Percentiles rank a stretch among this genome's conserved stretches.
These are phyloP conservation scores for Drusus annulatus DNA, from an alignment of 1,140 invertebrate species.

Conservation along the genomic window DNA sequence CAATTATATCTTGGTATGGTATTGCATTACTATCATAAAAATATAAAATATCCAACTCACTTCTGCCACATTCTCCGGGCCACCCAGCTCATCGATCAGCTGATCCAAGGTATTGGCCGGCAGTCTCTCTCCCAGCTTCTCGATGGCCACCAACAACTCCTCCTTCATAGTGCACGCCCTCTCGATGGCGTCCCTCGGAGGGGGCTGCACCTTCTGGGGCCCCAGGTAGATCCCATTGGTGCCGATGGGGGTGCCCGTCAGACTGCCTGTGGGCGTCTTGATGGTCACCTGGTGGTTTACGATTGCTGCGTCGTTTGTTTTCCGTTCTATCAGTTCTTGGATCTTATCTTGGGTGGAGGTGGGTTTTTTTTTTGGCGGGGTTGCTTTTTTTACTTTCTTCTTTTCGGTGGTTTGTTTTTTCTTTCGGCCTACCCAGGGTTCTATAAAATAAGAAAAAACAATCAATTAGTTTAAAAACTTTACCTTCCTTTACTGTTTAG, in stretches of 20 bases:
- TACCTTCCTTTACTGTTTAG: no score
- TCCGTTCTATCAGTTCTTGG: conserved; percentile 76
- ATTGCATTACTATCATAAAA: no score
- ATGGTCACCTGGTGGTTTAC: conserved; percentile 61
- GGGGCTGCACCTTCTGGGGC: conserved; percentile 65
- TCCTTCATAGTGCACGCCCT: conserved; percentile 93
- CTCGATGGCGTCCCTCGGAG: conserved; percentile 87
- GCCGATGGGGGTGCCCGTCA: conserved; percentile 67
- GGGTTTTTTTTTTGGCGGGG: conserved; percentile 74
- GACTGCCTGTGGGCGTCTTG: conserved; percentile 60
- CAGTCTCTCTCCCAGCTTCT: conserved; percentile 88
- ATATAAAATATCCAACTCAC: conserved; percentile 66
- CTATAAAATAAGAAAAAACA: conserved; percentile 64
- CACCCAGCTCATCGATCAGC: conserved; percentile 97
- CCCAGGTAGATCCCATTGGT: conserved; percentile 69
- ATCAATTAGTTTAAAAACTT: background rate
- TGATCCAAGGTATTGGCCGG: conserved; percentile 99
- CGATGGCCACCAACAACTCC: conserved; percentile 89
- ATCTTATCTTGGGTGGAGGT: conserved; percentile 85
- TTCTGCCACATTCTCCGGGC: conserved; percentile 97
- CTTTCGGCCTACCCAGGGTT: conserved; percentile 87
- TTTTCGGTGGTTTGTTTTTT: conserved; percentile 78
- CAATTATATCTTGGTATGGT: no score
- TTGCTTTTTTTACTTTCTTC: conserved; percentile 76
- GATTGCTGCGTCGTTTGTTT: conserved; percentile 62